These are phyloP conservation scores for Microtus obscurus DNA, from an alignment of 2,797 vertebrate genomes.

Conservation along the genomic window DNA sequence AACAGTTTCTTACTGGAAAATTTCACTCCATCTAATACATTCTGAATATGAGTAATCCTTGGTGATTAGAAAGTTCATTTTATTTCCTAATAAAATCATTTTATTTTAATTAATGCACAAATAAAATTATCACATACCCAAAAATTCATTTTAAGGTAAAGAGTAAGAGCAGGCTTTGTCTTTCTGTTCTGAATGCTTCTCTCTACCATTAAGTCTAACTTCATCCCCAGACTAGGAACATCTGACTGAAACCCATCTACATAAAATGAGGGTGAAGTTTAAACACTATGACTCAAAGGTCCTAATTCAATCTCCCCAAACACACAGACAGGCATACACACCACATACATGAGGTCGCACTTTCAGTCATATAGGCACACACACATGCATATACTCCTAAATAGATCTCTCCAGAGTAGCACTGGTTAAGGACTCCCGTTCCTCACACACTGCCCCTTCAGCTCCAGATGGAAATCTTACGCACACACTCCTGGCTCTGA, in stretches of 20 bases:
- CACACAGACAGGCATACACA: neutral
- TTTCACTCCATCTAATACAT: neutral
- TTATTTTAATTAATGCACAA: neutral
- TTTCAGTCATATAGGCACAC: neutral
- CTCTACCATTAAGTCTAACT: neutral
- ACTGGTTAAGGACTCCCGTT: neutral
- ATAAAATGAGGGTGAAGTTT: neutral
- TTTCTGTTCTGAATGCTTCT: neutral
- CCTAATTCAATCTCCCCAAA: neutral
- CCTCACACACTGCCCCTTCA: neutral
- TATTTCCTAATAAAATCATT: neutral
- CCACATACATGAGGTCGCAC: neutral
- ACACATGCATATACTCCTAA: neutral
- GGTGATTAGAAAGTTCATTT: neutral
- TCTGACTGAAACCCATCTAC: constrained; percentile 27
- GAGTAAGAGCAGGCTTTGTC: constrained; percentile 11
- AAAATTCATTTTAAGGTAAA: constrained; percentile 26
- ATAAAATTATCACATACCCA: neutral
- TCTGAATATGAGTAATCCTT: neutral
- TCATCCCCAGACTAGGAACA: constrained; percentile 26
- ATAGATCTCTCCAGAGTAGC: neutral
- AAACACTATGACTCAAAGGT: constrained; percentile 19
- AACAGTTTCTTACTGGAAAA: neutral
- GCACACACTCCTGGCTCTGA: neutral
- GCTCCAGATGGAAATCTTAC: neutral